These are phyloP conservation scores for Mastomys natalensis DNA, from an alignment of 2,113 vertebrate genomes.

Conservation along the genomic window DNA sequence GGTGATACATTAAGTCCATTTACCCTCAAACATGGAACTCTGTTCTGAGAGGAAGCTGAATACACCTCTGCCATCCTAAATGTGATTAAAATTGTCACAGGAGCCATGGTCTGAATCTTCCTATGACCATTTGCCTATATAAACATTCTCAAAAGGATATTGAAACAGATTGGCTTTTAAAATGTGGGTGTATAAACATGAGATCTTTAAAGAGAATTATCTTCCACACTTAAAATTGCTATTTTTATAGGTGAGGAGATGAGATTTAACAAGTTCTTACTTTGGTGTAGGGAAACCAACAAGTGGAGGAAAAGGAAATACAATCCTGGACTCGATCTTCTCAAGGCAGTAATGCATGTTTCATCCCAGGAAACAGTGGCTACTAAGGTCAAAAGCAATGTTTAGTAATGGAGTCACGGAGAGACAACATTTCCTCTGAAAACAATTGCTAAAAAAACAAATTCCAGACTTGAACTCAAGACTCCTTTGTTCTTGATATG, in stretches of 20 bases:
- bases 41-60: not conserved
- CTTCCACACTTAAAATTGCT: not conserved
- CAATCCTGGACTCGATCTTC: not conserved
- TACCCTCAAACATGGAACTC: not conserved
- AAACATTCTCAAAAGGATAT: not conserved
- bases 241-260: not conserved
- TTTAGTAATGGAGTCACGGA: not conserved
- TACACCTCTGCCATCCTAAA: not conserved
- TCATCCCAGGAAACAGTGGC: not conserved
- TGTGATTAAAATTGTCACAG: not conserved
- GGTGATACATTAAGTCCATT: not conserved
- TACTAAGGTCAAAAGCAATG: not conserved
- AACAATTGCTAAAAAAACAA: not conserved
- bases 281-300: not conserved
- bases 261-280: not conserved
- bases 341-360: not conserved
- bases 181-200: not conserved
- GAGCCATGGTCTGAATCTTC: not conserved
- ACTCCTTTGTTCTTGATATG: not conserved
- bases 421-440: not conserved
- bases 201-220: not conserved
- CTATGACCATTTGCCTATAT: not conserved
- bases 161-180: conserved; percentile 5
- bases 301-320: not conserved
- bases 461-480: not conserved